Evolutionary conservation across 2,113 vertebrate genomes (phyloP), one percentile per base, ranked within the genome.

Genomic region (Calidris pugnax): DNA sequence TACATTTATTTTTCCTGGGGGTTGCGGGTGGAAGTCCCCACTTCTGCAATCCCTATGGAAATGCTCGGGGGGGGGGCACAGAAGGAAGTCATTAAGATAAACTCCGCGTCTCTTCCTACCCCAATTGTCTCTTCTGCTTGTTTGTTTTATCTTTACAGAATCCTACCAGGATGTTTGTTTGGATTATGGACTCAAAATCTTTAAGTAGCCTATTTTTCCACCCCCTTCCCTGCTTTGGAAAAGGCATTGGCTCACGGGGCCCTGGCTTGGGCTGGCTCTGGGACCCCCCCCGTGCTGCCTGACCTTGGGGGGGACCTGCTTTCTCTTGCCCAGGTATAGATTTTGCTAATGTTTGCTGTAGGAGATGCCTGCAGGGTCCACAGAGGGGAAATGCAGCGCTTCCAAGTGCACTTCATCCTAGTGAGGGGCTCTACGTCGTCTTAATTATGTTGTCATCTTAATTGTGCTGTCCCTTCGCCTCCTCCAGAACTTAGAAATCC

Each of bases 1-100:
- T 3, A 3, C 4, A 2, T 4, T 63, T 18, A 10, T 19, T 77
- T 62, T 24, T 33, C 12, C 63, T 41, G 45, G 27, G 14, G 10
- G 39, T 43, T 4, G 2, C 39, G 10, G 76, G 23, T 8, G 0
- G 0, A 21, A 15, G 21, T 19, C 2, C n/a, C 32, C 0, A 0
- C 16, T n/a, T 14, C 57, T 23, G 2, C 45, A 3, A 2, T 9
- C 0, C 0, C 3, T 60, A 35, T 1, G 17, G 23, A n/a, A 41
- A 8, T 28, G 10, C 0, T 26, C 22, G 41, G 23, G 57, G 56
- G 41, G 23, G 57, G 56, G 94, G 51, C 74, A 7, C 74, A 20
- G 4, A 2, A 41, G 78, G 80, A 35, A 68, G 33, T 66, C 18
- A 4, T 60, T 39, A 23, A 63, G 67, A 57, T 30, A 39, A 39